Conservation (phyloP, 2,113 vertebrate species). For the Tricholaema leucomelas region DNA sequence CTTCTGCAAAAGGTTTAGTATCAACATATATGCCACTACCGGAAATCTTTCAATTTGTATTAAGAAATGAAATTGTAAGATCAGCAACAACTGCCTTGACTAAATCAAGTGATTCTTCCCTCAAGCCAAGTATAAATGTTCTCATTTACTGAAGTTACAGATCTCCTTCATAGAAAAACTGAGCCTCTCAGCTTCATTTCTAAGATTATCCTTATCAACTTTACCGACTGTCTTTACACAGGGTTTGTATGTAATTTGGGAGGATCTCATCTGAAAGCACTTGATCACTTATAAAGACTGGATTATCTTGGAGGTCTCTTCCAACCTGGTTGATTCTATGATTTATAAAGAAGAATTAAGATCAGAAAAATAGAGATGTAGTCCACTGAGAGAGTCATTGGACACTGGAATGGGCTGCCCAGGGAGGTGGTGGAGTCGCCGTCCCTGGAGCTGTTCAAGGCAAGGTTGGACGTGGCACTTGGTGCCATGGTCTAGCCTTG, state of each 20-base stretch:
- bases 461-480: too few relatives aligned
- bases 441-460: too few relatives aligned
- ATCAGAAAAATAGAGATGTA: too few relatives aligned
- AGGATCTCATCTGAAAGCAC: background rate
- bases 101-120: conserved; percentile 38
- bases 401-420: too few relatives aligned
- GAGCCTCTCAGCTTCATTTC: conserved; percentile 17
- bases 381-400: too few relatives aligned
- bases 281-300: background rate
- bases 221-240: conserved; percentile 13
- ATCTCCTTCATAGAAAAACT: background rate
- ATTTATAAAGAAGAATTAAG: too few relatives aligned
- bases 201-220: conserved; percentile 35
- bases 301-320: too few relatives aligned
- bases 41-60: conserved; percentile 49
- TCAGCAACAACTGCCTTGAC: conserved; percentile 47
- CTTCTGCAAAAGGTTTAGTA: conserved; percentile 25
- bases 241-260: background rate
- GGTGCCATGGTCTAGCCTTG: too few relatives aligned
- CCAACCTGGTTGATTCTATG: too few relatives aligned
- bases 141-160: conserved; percentile 9
- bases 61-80: conserved; percentile 56
- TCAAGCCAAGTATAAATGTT: conserved; percentile 25
- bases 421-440: too few relatives aligned
- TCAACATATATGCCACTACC: conserved; percentile 31